Conservation (phyloP, 2,888 invertebrate genomes). For the Lingula anatina region DNA sequence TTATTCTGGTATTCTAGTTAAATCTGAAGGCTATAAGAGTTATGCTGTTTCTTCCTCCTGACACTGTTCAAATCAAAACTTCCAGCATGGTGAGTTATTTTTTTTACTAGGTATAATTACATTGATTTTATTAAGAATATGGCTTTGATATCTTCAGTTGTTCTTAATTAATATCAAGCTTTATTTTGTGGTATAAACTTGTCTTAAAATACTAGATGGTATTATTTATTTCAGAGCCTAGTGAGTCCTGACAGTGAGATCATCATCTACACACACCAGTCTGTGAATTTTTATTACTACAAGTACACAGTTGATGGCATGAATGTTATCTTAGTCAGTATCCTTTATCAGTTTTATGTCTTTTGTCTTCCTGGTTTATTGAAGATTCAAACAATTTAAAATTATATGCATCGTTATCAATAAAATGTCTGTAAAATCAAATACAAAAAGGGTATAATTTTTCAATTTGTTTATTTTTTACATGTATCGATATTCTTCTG, state of each 20-base stretch:
- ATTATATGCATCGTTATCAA: no score
- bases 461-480: no score
- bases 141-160: no score
- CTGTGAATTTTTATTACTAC: constrained; percentile 43
- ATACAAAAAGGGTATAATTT: no score
- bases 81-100: no score
- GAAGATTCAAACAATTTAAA: no score
- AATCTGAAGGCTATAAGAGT: constrained; percentile 33
- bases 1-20: constrained; percentile 27
- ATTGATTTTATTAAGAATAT: no score
- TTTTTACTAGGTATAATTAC: no score
- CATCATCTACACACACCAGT: constrained; percentile 40
- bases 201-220: not conserved
- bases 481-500: no score
- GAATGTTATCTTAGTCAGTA: constrained; percentile 49
- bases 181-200: not conserved
- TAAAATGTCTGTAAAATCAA: no score
- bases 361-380: no score
- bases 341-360: constrained; percentile 20
- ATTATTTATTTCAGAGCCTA: constrained; percentile 10
- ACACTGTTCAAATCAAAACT: constrained; percentile 25
- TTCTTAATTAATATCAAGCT: no score
- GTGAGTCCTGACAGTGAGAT: constrained; percentile 27
- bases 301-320: constrained; percentile 44
- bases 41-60: constrained; percentile 36